These are phyloP conservation scores for Hydrotaea cyrtoneurina DNA, from an alignment of 2,888 invertebrate species.

Conservation along the genomic window DNA sequence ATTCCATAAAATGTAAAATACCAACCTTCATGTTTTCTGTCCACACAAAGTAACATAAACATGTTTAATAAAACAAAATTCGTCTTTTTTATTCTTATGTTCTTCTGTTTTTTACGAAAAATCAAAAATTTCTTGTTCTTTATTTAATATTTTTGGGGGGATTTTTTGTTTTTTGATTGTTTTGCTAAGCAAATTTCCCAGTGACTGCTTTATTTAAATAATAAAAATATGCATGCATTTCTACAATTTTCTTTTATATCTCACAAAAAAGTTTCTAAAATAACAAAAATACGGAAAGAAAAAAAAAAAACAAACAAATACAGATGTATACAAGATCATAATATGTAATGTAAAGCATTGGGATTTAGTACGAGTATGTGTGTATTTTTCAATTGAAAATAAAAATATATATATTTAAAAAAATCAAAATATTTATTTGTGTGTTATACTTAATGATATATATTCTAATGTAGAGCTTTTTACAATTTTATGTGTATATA, in stretches of 20 bases:
- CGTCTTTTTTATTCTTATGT: background rate
- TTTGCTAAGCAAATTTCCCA: conserved; percentile 35
- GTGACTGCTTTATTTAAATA: background rate
- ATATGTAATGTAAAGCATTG: conserved; percentile 33
- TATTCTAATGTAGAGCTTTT: background rate
- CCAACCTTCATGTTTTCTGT: background rate
- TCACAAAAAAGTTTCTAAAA: background rate
- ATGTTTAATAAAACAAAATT: background rate
- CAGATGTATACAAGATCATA: conserved; percentile 19
- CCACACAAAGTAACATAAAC: background rate
- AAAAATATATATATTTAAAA: background rate
- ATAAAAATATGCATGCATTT: conserved; percentile 25
- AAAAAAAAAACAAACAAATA: conserved; percentile 21
- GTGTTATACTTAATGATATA: conserved; percentile 4
- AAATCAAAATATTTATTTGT: conserved; percentile 6
- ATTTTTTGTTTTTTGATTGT: background rate
- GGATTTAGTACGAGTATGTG: conserved; percentile 12
- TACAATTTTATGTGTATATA: conserved; percentile 17
- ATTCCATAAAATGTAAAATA: background rate
- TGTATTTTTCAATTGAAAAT: conserved; percentile 9
- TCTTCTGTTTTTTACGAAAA: background rate
- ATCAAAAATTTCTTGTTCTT: conserved; percentile 27
- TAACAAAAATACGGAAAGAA: background rate
- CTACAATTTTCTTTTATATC: background rate
- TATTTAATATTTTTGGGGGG: conserved; percentile 17